phyloP scores from a whole-genome alignment of 2,113 vertebrate genomes.

The Oryzias curvinotus region DNA sequence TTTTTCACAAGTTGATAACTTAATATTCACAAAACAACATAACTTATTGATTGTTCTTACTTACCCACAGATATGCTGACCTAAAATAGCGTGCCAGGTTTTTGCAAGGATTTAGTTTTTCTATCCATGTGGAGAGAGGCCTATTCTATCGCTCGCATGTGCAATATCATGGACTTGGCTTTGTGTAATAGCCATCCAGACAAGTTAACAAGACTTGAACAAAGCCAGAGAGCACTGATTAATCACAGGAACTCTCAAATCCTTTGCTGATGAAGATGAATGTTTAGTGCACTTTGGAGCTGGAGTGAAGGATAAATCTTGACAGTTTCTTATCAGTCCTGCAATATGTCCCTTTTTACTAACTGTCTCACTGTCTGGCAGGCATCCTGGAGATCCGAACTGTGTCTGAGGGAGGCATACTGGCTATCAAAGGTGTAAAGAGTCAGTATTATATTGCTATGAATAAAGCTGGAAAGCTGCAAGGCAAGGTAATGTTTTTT shows the following conservation, averaged over 20 bases:
- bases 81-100: conserved; percentile 67
- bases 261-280: conserved; percentile 62
- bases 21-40: not conserved
- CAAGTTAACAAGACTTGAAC: conserved; percentile 64
- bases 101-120: conserved; percentile 44
- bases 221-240: conserved; percentile 61
- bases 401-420: conserved; percentile 90
- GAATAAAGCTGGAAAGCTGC: conserved; percentile 92
- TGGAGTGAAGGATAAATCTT: conserved; percentile 21
- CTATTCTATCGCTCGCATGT: conserved; percentile 67
- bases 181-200: conserved; percentile 68
- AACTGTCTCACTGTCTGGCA: conserved; percentile 59
- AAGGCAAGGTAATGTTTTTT: conserved; percentile 88
- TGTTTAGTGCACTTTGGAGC: conserved; percentile 26
- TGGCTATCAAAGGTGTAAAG: conserved; percentile 96
- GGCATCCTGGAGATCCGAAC: conserved; percentile 98
- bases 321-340: conserved; percentile 60
- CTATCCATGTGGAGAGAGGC: conserved; percentile 46
- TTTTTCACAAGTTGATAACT: not conserved
- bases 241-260: conserved; percentile 53
- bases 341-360: conserved; percentile 40
- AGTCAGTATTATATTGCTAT: conserved; percentile 96
- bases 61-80: conserved; percentile 39
- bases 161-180: conserved; percentile 59
- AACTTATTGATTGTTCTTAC: conserved; percentile 9